Percentiles rank a stretch among this genome's conserved stretches.
Evolutionary conservation across 2,888 invertebrate species (phyloP).

Genomic region (Lumbricus terrestris): DNA sequence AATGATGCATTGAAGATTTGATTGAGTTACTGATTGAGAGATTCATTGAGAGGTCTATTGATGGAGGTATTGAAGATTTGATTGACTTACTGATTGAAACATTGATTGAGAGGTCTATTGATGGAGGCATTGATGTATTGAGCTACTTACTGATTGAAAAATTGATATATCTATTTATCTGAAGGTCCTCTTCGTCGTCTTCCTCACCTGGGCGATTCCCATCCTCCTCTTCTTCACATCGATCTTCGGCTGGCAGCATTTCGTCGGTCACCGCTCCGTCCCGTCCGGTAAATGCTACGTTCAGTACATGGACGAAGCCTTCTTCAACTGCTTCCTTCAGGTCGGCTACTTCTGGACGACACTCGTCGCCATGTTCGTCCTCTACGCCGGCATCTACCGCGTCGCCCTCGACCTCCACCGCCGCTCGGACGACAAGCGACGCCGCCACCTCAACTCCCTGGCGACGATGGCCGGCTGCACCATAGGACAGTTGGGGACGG

Average conservation of each 20-base stretch:
- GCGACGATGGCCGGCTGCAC: conserved; percentile 46
- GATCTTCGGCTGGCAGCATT: conserved; percentile 98
- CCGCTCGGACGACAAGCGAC: conserved; percentile 20
- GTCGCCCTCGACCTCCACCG: conserved; percentile 27
- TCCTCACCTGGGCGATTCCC: conserved; percentile 94
- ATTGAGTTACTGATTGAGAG: too few relatives aligned
- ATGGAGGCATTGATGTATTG: too few relatives aligned
- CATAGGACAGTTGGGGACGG: conserved; percentile 34
- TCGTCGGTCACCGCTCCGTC: conserved; percentile 86
- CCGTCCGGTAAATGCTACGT: conserved; percentile 87
- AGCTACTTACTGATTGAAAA: too few relatives aligned
- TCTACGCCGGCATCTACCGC: conserved; percentile 24
- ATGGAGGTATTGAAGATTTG: too few relatives aligned
- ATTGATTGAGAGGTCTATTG: too few relatives aligned
- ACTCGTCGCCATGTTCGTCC: conserved; percentile 20
- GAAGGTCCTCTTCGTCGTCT: conserved; percentile 88
- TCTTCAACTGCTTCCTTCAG: conserved; percentile 94
- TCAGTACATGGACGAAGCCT: conserved; percentile 93
- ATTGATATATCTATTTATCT: neutral
- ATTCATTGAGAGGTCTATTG: too few relatives aligned
- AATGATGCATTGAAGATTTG: too few relatives aligned
- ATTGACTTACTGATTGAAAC: too few relatives aligned
- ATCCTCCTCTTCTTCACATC: conserved; percentile 93
- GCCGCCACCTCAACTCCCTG: conserved; percentile 44
- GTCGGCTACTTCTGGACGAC: conserved; percentile 61